Percentiles rank a stretch among this genome's conserved stretches.
These are phyloP conservation scores for Sycophila sp. DNA, from an alignment of 1,140 invertebrate genomes.

Conservation along the genomic window DNA sequence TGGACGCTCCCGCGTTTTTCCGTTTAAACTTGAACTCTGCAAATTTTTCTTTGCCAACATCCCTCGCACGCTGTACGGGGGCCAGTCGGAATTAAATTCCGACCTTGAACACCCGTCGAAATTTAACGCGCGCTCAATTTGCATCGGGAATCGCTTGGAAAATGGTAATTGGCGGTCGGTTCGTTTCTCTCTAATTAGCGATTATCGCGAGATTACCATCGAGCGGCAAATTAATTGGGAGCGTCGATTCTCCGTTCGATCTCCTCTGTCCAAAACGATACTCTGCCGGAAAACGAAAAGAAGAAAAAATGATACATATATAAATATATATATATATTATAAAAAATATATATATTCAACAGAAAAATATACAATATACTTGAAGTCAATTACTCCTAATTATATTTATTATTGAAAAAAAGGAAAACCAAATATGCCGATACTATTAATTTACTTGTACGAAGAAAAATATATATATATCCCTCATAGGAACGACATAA, in stretches of 20 bases:
- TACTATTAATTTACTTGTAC: conserved; percentile 14
- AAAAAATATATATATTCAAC: conserved; percentile 33
- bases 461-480: background rate
- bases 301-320: conserved; percentile 28
- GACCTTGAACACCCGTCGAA: no score
- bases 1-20: background rate
- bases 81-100: no score
- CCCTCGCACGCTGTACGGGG: no score
- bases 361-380: conserved; percentile 55
- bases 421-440: background rate
- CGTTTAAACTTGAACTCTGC: background rate
- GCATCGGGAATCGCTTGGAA: no score
- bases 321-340: conserved; percentile 42
- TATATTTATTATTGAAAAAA: conserved; percentile 55
- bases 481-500: background rate
- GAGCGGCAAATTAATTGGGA: no score
- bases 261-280: conserved; percentile 16
- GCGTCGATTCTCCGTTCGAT: conserved; percentile 28
- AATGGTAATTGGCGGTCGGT: no score
- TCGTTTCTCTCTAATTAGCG: no score
- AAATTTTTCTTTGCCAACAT: no score
- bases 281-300: conserved; percentile 18
- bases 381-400: conserved; percentile 64
- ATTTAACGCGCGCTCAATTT: no score
- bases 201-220: no score